Conservation (phyloP, 1,140 invertebrate species). For the Episyrphus balteatus region DNA sequence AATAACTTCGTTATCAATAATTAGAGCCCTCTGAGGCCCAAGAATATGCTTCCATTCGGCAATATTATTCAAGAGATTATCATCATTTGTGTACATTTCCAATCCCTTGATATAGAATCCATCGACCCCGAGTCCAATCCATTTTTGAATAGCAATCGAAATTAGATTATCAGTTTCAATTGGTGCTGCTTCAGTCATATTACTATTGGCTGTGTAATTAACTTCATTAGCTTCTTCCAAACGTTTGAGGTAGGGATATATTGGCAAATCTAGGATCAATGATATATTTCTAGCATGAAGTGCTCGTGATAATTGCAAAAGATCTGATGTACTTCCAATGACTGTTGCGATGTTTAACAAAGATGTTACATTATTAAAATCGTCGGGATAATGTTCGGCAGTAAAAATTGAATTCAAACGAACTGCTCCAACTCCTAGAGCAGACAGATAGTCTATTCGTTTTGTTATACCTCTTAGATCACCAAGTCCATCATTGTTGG, state of each 20-base stretch:
- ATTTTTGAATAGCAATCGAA: conserved; percentile 48
- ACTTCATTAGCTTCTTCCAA: conserved; percentile 14
- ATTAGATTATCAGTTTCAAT: conserved; percentile 28
- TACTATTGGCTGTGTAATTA: not conserved
- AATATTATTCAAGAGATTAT: conserved; percentile 40
- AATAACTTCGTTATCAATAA: conserved; percentile 50
- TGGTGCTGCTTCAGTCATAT: conserved; percentile 4
- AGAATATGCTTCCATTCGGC: conserved; percentile 55
- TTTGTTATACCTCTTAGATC: conserved; percentile 57
- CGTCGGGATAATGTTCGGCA: conserved; percentile 55
- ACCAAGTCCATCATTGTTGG: conserved; percentile 60
- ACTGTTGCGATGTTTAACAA: conserved; percentile 48
- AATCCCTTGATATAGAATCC: conserved; percentile 71
- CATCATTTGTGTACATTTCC: conserved; percentile 40
- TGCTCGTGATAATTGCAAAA: conserved; percentile 45
- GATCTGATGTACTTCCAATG: conserved; percentile 54
- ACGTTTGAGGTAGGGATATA: conserved; percentile 45
- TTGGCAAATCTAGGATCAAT: conserved; percentile 62
- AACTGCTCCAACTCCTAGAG: conserved; percentile 53
- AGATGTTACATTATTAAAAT: conserved; percentile 52
- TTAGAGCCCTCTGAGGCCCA: conserved; percentile 49
- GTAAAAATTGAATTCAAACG: conserved; percentile 65
- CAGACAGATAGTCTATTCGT: conserved; percentile 54
- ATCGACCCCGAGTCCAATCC: conserved; percentile 55
- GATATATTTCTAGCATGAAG: conserved; percentile 57